Evolutionary conservation across 2,888 invertebrate genomes (phyloP), one percentile per base, ranked within the genome.

Genomic region (Leptinotarsa haldemani): DNA sequence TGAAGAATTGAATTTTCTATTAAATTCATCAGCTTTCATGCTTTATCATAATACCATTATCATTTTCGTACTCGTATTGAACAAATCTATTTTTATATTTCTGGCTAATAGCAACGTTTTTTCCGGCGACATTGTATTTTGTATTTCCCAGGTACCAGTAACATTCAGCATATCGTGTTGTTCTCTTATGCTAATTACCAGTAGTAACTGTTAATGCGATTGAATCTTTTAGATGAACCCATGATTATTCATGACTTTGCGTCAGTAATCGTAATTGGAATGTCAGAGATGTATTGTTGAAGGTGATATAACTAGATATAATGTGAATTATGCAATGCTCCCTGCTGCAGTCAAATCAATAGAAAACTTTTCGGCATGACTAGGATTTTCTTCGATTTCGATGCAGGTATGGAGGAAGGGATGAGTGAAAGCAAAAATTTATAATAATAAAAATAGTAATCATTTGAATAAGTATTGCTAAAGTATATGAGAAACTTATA

Each of bases 211-310:
- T 61, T 61, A 40, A 30, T 30, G 40, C 30, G n/a, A 61, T 61
- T 30, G 25, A 61, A 61, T 61, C 40, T 61, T 61, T 61, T 61
- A 56, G 61, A 61, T 61, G 61, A 61, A 61, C 61, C 25, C n/a
- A 61, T 61, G 61, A 61, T n/a, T 61, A 61, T 61, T 61, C 61
- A 61, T 61, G 25, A 40, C 30, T 61, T 25, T 61, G 30, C 61
- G 61, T 61, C 61, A 61, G 30, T 30, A 61, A 40, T 16, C 61
- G 61, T 61, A 61, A 61, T 40, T 61, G 61, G 61, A 61, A 40
- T 61, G 61, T 61, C 4, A n/a, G 30, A 9, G n/a, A 61, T 61
- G 3, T 1, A 61, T 61, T 61, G 61, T 61, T 20, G 56, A 20
- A 25, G 61, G 40, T 30, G 40, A 61, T 40, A 30, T n/a, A 40